Percentiles rank a stretch among this genome's conserved stretches.
These are phyloP conservation scores for Cynopterus sphinx DNA, from an alignment of 2,797 vertebrate genomes.

Conservation along the genomic window DNA sequence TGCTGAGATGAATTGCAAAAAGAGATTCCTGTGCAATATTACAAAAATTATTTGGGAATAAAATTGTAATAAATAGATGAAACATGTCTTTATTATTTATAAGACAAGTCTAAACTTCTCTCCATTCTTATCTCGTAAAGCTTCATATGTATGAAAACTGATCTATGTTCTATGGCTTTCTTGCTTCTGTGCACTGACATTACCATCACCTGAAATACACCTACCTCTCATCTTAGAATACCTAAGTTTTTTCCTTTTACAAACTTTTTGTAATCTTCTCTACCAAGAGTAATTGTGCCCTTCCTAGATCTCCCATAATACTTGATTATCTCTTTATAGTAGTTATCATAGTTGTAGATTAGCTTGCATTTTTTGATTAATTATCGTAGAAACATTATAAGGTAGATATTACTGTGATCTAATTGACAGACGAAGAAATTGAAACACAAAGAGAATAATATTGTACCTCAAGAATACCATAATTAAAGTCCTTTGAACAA, in stretches of 20 bases:
- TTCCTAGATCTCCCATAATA: neutral
- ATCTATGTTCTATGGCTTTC: neutral
- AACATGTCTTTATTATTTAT: neutral
- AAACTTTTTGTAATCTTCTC: neutral
- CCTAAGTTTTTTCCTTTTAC: neutral
- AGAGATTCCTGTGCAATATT: neutral
- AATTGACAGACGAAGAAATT: neutral
- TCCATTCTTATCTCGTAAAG: neutral
- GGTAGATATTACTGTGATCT: neutral
- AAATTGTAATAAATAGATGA: neutral
- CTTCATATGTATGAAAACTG: neutral
- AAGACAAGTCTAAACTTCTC: neutral
- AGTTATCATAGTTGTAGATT: neutral
- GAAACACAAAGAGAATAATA: conserved; percentile 11
- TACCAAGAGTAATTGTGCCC: neutral
- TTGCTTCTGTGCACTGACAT: neutral
- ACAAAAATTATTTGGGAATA: neutral
- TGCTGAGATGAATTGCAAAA: neutral
- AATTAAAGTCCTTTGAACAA: neutral
- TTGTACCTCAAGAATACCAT: neutral
- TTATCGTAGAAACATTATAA: neutral
- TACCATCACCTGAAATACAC: neutral
- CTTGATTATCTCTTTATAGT: neutral
- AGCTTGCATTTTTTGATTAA: neutral
- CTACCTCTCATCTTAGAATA: neutral